phyloP scores from a whole-genome alignment of 2,797 vertebrate genomes.

The Xerus rutilus region DNA sequence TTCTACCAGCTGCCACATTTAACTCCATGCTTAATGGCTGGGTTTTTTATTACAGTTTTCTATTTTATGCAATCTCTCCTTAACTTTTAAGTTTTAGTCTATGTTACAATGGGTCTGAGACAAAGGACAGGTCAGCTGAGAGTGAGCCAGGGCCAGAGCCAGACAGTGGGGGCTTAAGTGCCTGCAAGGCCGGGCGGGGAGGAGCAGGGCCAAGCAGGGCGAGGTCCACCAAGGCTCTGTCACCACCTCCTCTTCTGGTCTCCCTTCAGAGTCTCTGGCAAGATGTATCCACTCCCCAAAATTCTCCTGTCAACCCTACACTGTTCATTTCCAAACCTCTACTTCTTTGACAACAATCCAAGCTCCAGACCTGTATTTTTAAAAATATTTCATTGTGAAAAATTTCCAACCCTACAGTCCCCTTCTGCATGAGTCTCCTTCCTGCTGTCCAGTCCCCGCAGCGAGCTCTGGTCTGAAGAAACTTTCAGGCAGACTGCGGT shows the following conservation, averaged over 20 bases:
- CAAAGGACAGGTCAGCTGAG: not conserved
- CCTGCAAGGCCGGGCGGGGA: not conserved
- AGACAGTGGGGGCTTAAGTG: not conserved
- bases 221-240: rapidly evolving
- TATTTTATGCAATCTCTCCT: not conserved
- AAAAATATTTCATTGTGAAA: not conserved
- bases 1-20: conserved; percentile 57
- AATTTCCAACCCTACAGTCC: not conserved
- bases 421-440: not conserved
- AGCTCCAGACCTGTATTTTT: not conserved
- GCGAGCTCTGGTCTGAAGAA: not conserved
- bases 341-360: not conserved
- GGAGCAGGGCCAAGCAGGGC: too few relatives aligned
- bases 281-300: not conserved
- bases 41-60: conserved; percentile 52
- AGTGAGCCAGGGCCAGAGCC: not conserved
- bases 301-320: not conserved
- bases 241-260: rapidly evolving
- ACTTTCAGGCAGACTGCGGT: not conserved
- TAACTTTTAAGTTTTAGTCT: conserved; percentile 21
- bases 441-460: too few relatives aligned
- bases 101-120: not conserved
- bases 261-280: not conserved
- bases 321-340: not conserved
- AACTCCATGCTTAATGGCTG: conserved; percentile 6